A percentile compares a stretch with the other conserved stretches of the same genome.
Conservation (phyloP, 64 coral and sea anemone species). For the Montipora efflorescens region DNA sequence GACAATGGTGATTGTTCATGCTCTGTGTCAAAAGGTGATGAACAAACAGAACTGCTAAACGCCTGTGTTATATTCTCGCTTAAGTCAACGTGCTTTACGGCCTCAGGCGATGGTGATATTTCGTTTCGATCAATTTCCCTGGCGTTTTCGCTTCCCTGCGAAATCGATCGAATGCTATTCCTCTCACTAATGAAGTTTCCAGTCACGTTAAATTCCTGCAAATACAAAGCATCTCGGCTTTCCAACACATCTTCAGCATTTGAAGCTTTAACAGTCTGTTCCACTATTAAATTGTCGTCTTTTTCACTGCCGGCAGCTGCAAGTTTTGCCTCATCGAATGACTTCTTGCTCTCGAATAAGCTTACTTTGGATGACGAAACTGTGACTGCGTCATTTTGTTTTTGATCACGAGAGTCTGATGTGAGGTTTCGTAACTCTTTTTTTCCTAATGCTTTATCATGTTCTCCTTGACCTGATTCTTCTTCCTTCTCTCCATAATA, state of each 20-base stretch:
- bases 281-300: not conserved
- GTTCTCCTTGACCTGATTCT: not conserved
- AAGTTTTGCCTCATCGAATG: not conserved
- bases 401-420: slow-evolving; percentile 5
- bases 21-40: not conserved
- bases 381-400: not conserved
- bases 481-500: not conserved
- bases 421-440: not conserved
- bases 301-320: slow-evolving; percentile 5
- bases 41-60: not conserved
- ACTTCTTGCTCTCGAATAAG: not conserved
- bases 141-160: not conserved
- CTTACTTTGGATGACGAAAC: not conserved
- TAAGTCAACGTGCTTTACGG: not conserved
- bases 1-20: slow-evolving; percentile 12
- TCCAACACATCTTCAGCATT: not conserved
- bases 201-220: slow-evolving; percentile 8
- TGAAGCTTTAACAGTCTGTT: not conserved
- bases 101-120: not conserved
- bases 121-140: not conserved
- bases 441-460: not conserved
- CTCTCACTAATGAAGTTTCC: not conserved
- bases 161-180: not conserved
- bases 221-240: slow-evolving; percentile 24
- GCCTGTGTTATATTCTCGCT: not conserved